Conservation (phyloP, 2,797 vertebrate species). For the Esox lucius region DNA sequence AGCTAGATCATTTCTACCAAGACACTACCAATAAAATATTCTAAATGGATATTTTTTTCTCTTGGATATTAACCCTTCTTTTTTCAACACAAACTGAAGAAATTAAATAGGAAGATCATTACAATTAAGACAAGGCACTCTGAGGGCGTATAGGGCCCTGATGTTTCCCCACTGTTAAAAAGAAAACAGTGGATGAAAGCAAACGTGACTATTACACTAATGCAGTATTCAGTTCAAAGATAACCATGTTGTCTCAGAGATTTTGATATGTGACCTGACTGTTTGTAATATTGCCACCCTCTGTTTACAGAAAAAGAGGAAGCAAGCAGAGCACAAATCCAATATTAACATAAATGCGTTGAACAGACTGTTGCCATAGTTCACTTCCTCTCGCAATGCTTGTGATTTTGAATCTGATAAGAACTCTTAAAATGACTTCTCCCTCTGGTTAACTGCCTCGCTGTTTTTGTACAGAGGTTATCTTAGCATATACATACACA, state of each 20-base stretch:
- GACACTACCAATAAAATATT: too few species aligned
- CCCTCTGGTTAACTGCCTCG: neutral
- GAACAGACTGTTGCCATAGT: constrained; percentile 52
- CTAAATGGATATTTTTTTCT: too few species aligned
- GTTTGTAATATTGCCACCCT: neutral
- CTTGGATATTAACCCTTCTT: too few species aligned
- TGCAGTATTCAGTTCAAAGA: too few species aligned
- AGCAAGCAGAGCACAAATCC: constrained; percentile 1
- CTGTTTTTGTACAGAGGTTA: neutral
- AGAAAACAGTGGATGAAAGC: too few species aligned
- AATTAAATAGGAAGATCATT: too few species aligned
- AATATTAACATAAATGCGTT: neutral
- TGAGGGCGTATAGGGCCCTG: too few species aligned
- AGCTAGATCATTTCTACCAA: too few species aligned
- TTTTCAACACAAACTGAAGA: too few species aligned
- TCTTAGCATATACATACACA: neutral
- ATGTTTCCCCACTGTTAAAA: neutral
- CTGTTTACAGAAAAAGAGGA: neutral
- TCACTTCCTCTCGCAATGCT: constrained; percentile 72
- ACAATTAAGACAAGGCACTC: too few species aligned
- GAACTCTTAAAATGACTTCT: constrained; percentile 7
- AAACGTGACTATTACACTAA: too few species aligned
- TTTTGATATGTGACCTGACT: neutral
- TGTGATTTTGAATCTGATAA: constrained; percentile 48
- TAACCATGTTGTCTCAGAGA: too few species aligned